These are phyloP conservation scores for Pteronotus mesoamericanus DNA, from an alignment of 2,797 vertebrate genomes.

Conservation along the genomic window DNA sequence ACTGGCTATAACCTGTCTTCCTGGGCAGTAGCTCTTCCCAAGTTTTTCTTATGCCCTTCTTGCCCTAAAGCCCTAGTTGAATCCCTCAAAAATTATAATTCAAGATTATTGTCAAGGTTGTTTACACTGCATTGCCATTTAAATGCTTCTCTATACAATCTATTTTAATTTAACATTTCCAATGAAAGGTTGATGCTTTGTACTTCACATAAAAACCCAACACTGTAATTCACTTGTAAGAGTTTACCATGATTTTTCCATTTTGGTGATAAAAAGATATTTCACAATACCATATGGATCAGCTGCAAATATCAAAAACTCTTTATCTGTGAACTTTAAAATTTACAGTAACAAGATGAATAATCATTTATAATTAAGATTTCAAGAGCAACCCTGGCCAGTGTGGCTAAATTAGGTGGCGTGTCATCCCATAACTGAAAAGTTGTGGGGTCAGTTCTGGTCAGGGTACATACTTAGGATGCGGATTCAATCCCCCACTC, in stretches of 20 bases:
- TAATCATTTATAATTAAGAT: slow-evolving; percentile 74
- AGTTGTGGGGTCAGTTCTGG: no score
- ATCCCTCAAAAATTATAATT: slow-evolving; percentile 33
- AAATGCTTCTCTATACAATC: neutral
- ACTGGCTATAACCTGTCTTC: neutral
- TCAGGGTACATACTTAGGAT: no score
- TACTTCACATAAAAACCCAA: neutral
- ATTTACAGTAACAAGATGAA: slow-evolving; percentile 70
- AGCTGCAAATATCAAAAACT: slow-evolving; percentile 72
- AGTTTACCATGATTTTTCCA: neutral
- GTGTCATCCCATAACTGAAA: no score
- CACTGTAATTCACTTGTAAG: neutral
- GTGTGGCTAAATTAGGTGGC: no score
- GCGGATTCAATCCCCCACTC: no score
- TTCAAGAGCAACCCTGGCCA: no score
- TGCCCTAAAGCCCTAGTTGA: neutral
- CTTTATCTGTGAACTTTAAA: slow-evolving; percentile 65
- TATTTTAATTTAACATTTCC: neutral
- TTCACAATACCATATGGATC: slow-evolving; percentile 59
- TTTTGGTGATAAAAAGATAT: slow-evolving; percentile 35
- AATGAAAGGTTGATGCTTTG: neutral
- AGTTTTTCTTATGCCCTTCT: neutral
- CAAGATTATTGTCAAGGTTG: neutral
- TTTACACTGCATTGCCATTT: slow-evolving; percentile 16
- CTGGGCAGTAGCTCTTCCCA: neutral